A percentile compares a stretch with the other conserved stretches of the same genome.
Evolutionary conservation across 2,888 invertebrate species (phyloP).

Genomic region (Diarsia brunnea): DNA sequence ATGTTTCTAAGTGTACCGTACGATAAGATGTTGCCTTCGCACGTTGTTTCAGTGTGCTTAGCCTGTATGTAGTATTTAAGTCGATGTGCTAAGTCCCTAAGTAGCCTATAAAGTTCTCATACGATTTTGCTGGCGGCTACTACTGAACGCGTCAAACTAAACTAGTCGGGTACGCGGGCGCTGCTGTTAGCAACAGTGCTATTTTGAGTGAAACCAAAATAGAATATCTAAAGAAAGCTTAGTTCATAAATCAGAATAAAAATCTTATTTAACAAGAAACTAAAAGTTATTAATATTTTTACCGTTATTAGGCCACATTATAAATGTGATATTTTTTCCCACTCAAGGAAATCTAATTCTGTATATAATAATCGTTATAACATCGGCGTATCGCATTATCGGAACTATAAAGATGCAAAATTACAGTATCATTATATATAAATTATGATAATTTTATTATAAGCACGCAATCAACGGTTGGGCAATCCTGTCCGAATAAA

Average conservation of each 20-base stretch:
- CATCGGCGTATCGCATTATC: conserved; percentile 45
- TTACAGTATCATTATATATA: conserved; percentile 53
- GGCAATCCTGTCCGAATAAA: conserved; percentile 34
- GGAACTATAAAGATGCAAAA: conserved; percentile 60
- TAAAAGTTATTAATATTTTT: conserved; percentile 42
- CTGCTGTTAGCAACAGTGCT: conserved; percentile 31
- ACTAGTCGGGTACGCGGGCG: conserved; percentile 1
- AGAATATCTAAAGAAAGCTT: conserved; percentile 32
- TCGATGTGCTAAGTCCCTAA: conserved; percentile 38
- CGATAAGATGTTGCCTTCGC: conserved; percentile 10
- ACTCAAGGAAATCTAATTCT: conserved; percentile 43
- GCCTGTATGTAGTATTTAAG: conserved; percentile 22
- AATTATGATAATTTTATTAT: conserved; percentile 68
- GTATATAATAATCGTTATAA: conserved; percentile 47
- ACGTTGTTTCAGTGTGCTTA: conserved; percentile 10
- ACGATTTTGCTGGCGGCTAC: conserved; percentile 24
- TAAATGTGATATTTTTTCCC: conserved; percentile 29
- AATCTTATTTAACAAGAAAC: conserved; percentile 37
- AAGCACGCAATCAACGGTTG: conserved; percentile 51
- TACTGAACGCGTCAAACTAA: conserved; percentile 9
- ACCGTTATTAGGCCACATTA: conserved; percentile 47
- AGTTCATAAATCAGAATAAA: conserved; percentile 44
- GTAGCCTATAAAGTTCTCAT: conserved; percentile 43
- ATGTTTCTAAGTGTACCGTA: conserved; percentile 1
- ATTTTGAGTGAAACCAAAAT: conserved; percentile 30